Conservation (phyloP, 2,797 vertebrate species). For the Sarcoramphus papa region DNA sequence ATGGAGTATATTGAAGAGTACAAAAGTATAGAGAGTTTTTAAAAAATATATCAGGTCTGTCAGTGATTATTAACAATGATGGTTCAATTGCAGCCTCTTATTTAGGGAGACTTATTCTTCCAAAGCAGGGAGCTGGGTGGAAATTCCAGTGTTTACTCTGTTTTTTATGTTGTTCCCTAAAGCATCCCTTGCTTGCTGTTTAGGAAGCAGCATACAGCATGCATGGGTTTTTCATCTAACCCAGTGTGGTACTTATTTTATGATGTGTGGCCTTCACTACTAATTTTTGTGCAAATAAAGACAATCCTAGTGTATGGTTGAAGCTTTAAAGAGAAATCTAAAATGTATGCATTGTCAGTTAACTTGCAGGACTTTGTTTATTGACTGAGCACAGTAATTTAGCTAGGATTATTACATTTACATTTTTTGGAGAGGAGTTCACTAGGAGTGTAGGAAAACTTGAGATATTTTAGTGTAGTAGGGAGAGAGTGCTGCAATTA, state of each 20-base stretch:
- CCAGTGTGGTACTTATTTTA: neutral
- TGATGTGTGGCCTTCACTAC: neutral
- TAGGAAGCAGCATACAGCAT: neutral
- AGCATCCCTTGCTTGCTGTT: neutral
- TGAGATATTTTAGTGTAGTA: neutral
- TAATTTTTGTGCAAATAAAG: neutral
- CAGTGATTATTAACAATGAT: neutral
- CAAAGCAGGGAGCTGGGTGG: neutral
- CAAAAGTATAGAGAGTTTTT: neutral
- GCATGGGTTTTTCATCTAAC: neutral
- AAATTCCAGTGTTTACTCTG: neutral
- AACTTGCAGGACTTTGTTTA: neutral
- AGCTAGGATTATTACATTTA: neutral
- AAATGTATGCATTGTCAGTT: neutral
- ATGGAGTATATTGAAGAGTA: neutral
- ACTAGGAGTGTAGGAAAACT: neutral
- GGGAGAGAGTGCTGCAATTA: neutral
- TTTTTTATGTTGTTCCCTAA: neutral
- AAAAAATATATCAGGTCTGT: neutral
- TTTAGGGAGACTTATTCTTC: neutral
- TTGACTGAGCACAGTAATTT: neutral
- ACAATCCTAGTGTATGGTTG: neutral
- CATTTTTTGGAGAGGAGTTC: neutral
- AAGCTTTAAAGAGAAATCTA: neutral
- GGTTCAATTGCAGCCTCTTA: neutral